Percentiles rank a stretch among this genome's conserved stretches.
Evolutionary conservation across 2,113 vertebrate species (phyloP).

Genomic region (Chamaea fasciata): DNA sequence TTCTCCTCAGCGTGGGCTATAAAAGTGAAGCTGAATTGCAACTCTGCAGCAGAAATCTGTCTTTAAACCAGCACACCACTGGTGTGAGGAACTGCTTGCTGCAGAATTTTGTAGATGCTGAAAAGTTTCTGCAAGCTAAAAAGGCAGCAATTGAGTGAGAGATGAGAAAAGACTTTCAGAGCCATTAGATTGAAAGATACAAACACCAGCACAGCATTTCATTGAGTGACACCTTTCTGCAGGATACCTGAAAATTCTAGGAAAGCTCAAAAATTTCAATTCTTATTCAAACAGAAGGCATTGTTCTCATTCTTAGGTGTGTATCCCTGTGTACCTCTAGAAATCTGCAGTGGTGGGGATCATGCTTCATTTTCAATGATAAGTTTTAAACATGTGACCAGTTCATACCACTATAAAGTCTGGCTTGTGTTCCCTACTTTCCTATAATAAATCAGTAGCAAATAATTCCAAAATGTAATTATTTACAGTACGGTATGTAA

Average conservation of each 20-base stretch:
- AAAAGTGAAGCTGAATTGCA: neutral
- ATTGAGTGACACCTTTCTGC: neutral
- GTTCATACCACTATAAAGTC: neutral
- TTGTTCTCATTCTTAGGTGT: neutral
- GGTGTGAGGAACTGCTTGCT: neutral
- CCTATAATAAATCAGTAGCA: neutral
- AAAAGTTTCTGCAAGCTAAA: neutral
- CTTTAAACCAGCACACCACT: neutral
- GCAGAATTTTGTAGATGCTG: neutral
- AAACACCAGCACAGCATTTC: neutral
- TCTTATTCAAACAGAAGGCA: neutral
- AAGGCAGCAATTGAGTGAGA: neutral
- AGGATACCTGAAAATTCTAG: neutral
- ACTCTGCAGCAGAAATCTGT: rapidly evolving
- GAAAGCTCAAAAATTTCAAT: neutral
- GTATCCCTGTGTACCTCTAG: neutral
- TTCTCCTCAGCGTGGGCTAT: rapidly evolving
- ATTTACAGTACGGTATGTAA: neutral
- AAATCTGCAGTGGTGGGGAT: neutral
- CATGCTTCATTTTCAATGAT: neutral
- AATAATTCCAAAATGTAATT: neutral
- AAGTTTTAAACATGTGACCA: neutral
- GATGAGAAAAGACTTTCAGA: neutral
- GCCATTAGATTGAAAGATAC: neutral
- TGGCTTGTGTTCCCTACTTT: neutral